Evolutionary conservation across 92 coral and sea anemone species (phyloP).

Genomic region (Isaurus tuberculatus): DNA sequence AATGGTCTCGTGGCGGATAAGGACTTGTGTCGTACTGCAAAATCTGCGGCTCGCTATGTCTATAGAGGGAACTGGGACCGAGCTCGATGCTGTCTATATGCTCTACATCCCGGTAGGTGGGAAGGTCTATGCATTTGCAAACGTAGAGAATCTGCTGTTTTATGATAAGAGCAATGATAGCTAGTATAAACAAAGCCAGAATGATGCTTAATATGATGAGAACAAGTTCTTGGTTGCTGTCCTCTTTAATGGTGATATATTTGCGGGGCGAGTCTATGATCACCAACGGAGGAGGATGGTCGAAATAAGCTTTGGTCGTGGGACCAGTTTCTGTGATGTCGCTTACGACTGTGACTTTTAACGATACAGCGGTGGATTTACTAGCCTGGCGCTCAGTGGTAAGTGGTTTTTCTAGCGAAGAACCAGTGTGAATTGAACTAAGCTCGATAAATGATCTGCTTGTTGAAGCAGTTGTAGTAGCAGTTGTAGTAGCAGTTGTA

Average conservation of each 20-base stretch:
- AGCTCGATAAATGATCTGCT: background rate
- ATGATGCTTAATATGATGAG: constrained; percentile 84
- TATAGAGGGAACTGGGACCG: constrained; percentile 70
- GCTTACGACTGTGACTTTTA: background rate
- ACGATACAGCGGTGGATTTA: background rate
- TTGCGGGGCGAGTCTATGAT: constrained; percentile 78
- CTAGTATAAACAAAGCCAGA: constrained; percentile 75
- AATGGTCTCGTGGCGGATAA: constrained; percentile 64
- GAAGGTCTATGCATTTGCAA: constrained; percentile 77
- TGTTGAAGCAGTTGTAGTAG: background rate
- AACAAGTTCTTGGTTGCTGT: constrained; percentile 82
- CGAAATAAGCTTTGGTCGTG: constrained; percentile 48
- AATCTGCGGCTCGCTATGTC: constrained; percentile 72
- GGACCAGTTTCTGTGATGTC: constrained; percentile 8
- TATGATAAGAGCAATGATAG: constrained; percentile 71
- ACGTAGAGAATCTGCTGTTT: constrained; percentile 72
- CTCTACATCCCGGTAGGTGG: constrained; percentile 71
- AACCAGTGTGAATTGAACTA: constrained; percentile 12
- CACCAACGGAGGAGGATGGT: constrained; percentile 65
- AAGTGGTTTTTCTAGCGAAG: background rate
- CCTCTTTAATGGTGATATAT: constrained; percentile 81
- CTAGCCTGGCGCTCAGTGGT: constrained; percentile 5
- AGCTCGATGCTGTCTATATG: constrained; percentile 77
- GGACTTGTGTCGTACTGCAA: constrained; percentile 83
- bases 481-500: background rate